These are phyloP conservation scores for Protobothrops mucrosquamatus DNA, from an alignment of 2,113 vertebrate species.

Conservation along the genomic window DNA sequence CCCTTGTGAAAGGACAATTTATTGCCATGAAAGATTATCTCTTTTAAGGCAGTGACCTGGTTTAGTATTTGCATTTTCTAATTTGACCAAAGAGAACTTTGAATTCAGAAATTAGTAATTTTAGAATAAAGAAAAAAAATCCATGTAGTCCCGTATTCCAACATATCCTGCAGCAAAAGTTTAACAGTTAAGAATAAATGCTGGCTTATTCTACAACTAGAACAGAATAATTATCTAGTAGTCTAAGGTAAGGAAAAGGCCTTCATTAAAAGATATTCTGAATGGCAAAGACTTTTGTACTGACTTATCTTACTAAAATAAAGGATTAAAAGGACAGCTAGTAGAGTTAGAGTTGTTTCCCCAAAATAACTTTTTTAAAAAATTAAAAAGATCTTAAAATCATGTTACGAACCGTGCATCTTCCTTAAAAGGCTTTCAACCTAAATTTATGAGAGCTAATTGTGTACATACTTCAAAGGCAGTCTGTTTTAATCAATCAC, in stretches of 20 bases:
- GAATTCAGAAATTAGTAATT: conserved; percentile 34
- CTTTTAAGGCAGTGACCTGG: conserved; percentile 55
- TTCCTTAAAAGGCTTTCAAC: background rate
- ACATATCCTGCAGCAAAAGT: conserved; percentile 23
- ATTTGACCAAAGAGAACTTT: background rate
- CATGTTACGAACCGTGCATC: background rate
- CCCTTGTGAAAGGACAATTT: conserved; percentile 26
- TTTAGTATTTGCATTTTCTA: conserved; percentile 45
- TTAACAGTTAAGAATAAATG: background rate
- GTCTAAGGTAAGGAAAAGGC: background rate
- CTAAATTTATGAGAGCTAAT: background rate
- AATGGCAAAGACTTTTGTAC: background rate
- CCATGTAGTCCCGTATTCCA: background rate
- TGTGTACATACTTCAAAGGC: background rate
- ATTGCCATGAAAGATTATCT: conserved; percentile 47
- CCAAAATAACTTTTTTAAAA: background rate
- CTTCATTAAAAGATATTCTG: background rate
- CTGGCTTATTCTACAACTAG: background rate
- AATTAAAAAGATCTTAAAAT: background rate
- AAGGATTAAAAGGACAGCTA: background rate
- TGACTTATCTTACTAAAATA: background rate
- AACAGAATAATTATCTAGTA: background rate
- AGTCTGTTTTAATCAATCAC: background rate
- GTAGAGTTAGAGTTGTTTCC: background rate
- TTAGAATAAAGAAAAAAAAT: background rate